These are phyloP conservation scores for Drosophila aldrichi DNA, from an alignment of 2,888 invertebrate genomes.

Conservation along the genomic window DNA sequence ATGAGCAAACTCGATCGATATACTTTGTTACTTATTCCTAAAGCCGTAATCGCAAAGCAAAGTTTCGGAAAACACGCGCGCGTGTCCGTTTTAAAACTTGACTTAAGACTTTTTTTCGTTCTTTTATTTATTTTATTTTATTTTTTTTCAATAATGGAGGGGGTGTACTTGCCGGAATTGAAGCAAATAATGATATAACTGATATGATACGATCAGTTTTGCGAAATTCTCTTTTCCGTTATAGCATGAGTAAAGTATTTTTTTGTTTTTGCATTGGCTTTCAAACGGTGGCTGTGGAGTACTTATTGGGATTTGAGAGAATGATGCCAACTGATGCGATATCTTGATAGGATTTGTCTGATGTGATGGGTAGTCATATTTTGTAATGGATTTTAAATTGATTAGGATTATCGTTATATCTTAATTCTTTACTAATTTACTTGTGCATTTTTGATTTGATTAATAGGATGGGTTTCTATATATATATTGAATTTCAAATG, in stretches of 20 bases:
- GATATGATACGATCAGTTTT: slow-evolving; percentile 2
- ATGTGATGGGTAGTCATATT: background rate
- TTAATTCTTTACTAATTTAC: background rate
- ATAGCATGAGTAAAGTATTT: background rate
- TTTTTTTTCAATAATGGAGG: slow-evolving; percentile 3
- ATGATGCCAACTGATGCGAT: background rate
- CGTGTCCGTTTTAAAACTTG: slow-evolving; percentile 43
- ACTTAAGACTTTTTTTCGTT: background rate
- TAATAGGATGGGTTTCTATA: background rate
- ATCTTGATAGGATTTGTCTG: background rate
- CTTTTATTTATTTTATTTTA: background rate
- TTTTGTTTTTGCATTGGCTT: background rate
- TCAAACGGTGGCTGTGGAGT: background rate
- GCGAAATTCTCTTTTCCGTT: background rate
- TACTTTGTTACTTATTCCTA: slow-evolving; percentile 35
- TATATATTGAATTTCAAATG: too few relatives aligned
- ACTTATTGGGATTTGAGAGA: background rate
- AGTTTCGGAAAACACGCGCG: slow-evolving; percentile 46
- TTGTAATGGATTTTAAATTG: background rate
- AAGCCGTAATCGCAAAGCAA: slow-evolving; percentile 25
- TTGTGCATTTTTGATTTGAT: background rate
- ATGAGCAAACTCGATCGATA: slow-evolving; percentile 75
- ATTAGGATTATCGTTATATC: background rate
- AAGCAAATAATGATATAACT: slow-evolving; percentile 88
- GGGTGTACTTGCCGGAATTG: slow-evolving; percentile 92